Conservation (phyloP, 2,113 vertebrate genomes). For the Etheostoma spectabile region DNA sequence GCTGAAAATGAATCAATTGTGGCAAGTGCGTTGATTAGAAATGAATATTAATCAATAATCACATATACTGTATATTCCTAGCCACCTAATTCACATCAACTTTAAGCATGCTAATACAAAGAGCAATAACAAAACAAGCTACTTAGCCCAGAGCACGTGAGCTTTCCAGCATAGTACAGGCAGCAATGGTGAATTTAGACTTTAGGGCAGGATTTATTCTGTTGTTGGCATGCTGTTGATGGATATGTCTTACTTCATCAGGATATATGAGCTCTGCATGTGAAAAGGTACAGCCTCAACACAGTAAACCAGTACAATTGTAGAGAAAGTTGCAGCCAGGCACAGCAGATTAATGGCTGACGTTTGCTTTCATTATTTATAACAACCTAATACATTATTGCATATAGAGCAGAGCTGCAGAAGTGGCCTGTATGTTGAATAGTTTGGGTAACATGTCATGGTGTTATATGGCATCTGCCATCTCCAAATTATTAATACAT, state of each 20-base stretch:
- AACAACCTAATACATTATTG: background rate
- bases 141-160: background rate
- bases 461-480: background rate
- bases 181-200: constrained; percentile 7
- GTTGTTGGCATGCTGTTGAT: constrained; percentile 29
- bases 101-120: background rate
- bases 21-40: constrained; percentile 16
- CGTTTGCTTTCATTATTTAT: background rate
- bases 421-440: background rate
- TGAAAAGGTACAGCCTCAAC: background rate
- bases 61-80: constrained; percentile 1
- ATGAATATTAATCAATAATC: constrained; percentile 39
- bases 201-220: background rate
- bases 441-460: background rate
- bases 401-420: constrained; percentile 1
- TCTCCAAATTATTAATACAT: constrained; percentile 13
- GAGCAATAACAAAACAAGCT: constrained; percentile 6
- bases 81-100: constrained; percentile 26
- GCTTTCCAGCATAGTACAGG: constrained; percentile 1
- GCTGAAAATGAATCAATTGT: background rate
- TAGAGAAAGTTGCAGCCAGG: background rate
- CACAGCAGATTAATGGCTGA: constrained; percentile 3
- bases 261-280: background rate
- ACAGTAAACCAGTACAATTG: background rate
- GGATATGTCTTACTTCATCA: constrained; percentile 23